A percentile compares a stretch with the other conserved stretches of the same genome.
These are phyloP conservation scores for Tachina grossa DNA, from an alignment of 2,888 invertebrate species.

Conservation along the genomic window DNA sequence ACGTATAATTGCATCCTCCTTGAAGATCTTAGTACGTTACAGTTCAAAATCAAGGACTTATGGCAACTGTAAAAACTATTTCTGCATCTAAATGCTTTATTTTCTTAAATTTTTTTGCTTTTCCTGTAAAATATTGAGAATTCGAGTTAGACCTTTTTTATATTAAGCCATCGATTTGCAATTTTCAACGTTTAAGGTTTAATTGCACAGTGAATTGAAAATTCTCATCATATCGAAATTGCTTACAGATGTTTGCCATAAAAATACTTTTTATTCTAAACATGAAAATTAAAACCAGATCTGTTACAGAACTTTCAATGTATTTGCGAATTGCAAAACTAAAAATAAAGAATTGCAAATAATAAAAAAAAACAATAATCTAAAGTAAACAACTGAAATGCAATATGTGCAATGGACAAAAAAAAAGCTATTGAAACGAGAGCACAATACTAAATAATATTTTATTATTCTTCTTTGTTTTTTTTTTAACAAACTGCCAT, in stretches of 20 bases:
- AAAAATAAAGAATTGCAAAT: conserved; percentile 4
- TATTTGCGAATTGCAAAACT: neutral
- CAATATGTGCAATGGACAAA: conserved; percentile 9
- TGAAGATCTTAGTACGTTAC: too few species aligned
- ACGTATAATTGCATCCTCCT: too few species aligned
- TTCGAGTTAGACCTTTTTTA: too few species aligned
- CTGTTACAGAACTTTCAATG: neutral
- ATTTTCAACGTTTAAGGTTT: conserved; percentile 31
- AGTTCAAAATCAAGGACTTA: too few species aligned
- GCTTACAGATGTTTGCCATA: conserved; percentile 51
- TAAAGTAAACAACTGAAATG: conserved; percentile 45
- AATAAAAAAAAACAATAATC: conserved; percentile 40
- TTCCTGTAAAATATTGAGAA: too few species aligned
- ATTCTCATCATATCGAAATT: conserved; percentile 56
- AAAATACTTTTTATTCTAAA: conserved; percentile 17
- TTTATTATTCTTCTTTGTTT: neutral
- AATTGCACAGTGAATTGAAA: conserved; percentile 19
- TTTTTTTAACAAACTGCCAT: conserved; percentile 60
- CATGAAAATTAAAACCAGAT: conserved; percentile 52
- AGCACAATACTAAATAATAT: conserved; percentile 58
- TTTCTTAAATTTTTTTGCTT: too few species aligned
- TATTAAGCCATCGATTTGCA: too few species aligned
- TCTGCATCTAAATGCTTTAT: too few species aligned
- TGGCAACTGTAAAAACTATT: too few species aligned
- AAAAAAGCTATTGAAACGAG: conserved; percentile 29